Base-by-base conservation (phyloP, 2,888 invertebrate genomes). In the Conomelus anceps region DNA sequence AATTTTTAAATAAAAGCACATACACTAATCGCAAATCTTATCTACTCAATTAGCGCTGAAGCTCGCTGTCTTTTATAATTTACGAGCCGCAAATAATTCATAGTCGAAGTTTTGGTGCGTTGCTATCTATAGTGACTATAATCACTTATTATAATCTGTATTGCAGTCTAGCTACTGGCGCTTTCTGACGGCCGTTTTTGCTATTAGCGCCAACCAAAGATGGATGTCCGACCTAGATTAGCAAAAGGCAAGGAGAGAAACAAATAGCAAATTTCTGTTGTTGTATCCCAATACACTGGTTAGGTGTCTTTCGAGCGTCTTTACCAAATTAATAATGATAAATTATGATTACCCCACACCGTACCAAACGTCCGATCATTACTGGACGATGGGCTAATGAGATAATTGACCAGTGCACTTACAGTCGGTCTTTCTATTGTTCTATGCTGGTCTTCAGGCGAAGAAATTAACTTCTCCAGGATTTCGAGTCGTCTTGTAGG, bases 321-420 rank as follows among this genome's bases (percentile, higher is more conserved):
- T 88, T 85, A 88, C 86, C 86, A 88, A 90, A 90, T 90, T 90
- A 90, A 90, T 90, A 88, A 90, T 90, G 90, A 90, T 90, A 85
- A 86, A 90, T 86, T 89, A 90, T 90, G 90, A 90, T 90, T 90
- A 24, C 85, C 26, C n/a, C 41, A 88, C 29, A 63, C n/a, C 63
- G 1, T 88, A 20, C 41, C 23, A 87, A 29, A 86, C 26, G n/a
- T n/a, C 13, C n/a, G 87, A 85, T 89, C 89, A 89, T 89, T 89
- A 89, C 86, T 63, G 24, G 26, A 29, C 22, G 23, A 89, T 26
- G 89, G 86, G 89, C 63, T 89, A 89, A 89, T 89, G 89, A 88
- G 89, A 89, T 89, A 89, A 89, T 89, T 89, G 89, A 86, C 87
- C 22, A 84, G 22, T 87, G 86, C 89, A 89, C 88, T 88, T 86